These are phyloP conservation scores for Lemur catta DNA, from an alignment of 2,797 vertebrate species.

Conservation along the genomic window DNA sequence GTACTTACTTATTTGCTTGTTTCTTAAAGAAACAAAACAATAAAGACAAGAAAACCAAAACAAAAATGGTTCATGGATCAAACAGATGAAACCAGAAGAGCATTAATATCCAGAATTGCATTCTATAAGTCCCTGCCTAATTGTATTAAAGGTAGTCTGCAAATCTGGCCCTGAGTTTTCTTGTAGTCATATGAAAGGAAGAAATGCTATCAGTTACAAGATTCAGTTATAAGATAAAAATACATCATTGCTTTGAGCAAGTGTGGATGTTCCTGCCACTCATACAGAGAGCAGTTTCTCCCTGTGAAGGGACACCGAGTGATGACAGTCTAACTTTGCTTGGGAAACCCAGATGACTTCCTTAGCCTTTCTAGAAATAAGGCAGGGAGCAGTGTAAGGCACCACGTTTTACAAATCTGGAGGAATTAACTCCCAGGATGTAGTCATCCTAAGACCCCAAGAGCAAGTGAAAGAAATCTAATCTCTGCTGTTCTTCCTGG, in stretches of 20 bases:
- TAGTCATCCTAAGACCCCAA: not conserved
- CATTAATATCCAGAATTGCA: not conserved
- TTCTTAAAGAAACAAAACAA: constrained; percentile 5
- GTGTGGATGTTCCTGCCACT: not conserved
- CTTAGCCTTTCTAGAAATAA: not conserved
- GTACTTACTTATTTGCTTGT: not conserved
- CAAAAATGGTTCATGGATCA: not conserved
- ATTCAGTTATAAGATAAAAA: not conserved
- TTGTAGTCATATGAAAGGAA: not conserved
- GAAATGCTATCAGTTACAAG: not conserved
- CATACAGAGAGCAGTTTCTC: not conserved
- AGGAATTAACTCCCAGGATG: not conserved
- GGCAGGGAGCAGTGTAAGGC: not conserved
- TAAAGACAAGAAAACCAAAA: not conserved
- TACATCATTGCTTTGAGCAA: not conserved
- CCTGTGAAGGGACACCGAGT: not conserved
- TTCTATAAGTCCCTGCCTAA: not conserved
- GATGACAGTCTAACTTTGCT: not conserved
- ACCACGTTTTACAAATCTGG: not conserved
- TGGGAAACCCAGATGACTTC: not conserved
- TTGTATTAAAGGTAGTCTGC: not conserved
- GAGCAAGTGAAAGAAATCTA: not conserved
- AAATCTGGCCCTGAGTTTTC: not conserved
- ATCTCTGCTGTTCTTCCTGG: not conserved
- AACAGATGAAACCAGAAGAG: not conserved